Conservation (phyloP, 2,797 vertebrate genomes). For the Lateolabrax maculatus region DNA sequence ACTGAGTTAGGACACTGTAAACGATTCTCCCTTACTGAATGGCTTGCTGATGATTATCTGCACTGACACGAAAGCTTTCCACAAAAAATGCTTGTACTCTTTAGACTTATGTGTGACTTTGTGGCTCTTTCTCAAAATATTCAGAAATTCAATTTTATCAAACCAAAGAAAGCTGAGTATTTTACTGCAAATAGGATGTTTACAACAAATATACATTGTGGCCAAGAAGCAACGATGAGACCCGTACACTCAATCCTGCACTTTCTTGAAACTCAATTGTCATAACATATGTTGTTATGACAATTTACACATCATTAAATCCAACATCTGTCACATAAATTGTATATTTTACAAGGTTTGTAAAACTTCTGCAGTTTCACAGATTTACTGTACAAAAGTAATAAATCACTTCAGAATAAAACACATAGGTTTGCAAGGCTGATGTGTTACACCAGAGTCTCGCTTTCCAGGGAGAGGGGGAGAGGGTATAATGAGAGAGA, state of each 20-base stretch:
- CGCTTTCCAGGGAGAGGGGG: not conserved
- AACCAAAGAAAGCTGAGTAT: not conserved
- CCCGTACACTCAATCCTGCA: not conserved
- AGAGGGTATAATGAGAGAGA: conserved; percentile 1
- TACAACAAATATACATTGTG: not conserved
- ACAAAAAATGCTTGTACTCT: not conserved
- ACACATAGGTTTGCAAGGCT: conserved; percentile 36
- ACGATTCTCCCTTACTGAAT: conserved; percentile 29
- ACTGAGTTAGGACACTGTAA: conserved; percentile 47
- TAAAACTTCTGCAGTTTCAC: conserved; percentile 35
- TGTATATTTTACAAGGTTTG: conserved; percentile 45
- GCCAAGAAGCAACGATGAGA: not conserved
- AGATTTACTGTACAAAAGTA: conserved; percentile 44
- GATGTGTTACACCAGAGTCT: conserved; percentile 18
- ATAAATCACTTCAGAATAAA: conserved; percentile 50
- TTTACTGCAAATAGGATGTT: not conserved
- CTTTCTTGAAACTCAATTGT: conserved; percentile 20
- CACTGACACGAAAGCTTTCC: conserved; percentile 11
- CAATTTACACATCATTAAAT: conserved; percentile 36
- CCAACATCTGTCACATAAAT: conserved; percentile 40
- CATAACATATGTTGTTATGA: conserved; percentile 12
- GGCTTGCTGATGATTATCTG: conserved; percentile 41
- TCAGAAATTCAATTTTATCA: not conserved
- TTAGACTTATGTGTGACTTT: not conserved
- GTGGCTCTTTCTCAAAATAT: conserved; percentile 11